These are phyloP conservation scores for Rhodeus uyekii DNA, from an alignment of 2,797 vertebrate genomes.

Conservation along the genomic window DNA sequence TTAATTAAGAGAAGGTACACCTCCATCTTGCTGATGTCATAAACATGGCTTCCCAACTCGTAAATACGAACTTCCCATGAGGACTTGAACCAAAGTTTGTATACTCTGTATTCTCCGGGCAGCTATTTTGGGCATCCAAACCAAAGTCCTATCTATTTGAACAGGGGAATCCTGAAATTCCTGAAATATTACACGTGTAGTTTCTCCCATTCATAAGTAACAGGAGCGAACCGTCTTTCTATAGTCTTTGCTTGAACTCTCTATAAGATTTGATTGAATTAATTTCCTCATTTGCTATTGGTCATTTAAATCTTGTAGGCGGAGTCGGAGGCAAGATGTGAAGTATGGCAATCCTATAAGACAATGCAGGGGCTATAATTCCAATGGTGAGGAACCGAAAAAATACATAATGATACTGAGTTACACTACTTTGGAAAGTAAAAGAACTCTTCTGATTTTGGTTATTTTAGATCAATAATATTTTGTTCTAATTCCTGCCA, in stretches of 20 bases:
- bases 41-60: background rate
- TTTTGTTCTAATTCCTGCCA: slow-evolving; percentile 62
- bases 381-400: slow-evolving; percentile 87
- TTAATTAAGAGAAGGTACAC: too few species aligned
- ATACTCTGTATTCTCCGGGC: too few species aligned
- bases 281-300: slow-evolving; percentile 52
- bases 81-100: too few species aligned
- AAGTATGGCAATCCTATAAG: slow-evolving; percentile 96
- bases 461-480: slow-evolving; percentile 22
- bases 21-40: too few species aligned
- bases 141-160: too few species aligned
- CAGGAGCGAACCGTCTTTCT: too few species aligned
- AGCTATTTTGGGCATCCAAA: too few species aligned
- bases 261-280: background rate
- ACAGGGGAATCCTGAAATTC: too few species aligned
- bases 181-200: too few species aligned
- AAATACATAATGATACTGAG: background rate
- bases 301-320: slow-evolving; percentile 74
- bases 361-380: slow-evolving; percentile 96
- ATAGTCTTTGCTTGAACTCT: too few species aligned
- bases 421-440: background rate
- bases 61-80: background rate
- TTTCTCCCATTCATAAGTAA: too few species aligned
- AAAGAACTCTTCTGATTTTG: background rate
- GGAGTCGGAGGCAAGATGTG: slow-evolving; percentile 94